These are phyloP conservation scores for Dascyllus trimaculatus DNA, from an alignment of 2,113 vertebrate species.

Conservation along the genomic window DNA sequence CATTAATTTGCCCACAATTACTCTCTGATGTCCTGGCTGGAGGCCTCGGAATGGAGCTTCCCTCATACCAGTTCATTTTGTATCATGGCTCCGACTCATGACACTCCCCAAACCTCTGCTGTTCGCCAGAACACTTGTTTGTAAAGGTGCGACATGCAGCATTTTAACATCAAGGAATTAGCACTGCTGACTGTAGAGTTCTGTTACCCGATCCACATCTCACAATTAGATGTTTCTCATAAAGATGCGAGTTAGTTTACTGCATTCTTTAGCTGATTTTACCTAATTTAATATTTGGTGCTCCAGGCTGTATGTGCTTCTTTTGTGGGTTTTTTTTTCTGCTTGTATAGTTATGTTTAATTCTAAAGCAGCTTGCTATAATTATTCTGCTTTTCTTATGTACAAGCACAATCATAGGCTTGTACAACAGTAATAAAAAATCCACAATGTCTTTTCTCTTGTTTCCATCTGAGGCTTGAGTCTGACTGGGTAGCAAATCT, in stretches of 20 bases:
- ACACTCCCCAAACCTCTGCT: conserved; percentile 9
- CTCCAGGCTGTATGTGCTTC: conserved; percentile 3
- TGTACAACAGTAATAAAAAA: conserved; percentile 10
- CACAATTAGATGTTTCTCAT: neutral
- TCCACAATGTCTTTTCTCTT: neutral
- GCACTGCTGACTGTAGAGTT: neutral
- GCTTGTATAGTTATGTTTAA: conserved; percentile 20
- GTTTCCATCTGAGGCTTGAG: neutral
- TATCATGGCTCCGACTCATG: conserved; percentile 49
- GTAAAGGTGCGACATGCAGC: conserved; percentile 2
- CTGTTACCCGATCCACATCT: neutral
- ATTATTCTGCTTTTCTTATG: conserved; percentile 4
- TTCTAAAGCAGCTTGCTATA: conserved; percentile 16
- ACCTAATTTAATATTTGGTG: conserved; percentile 32
- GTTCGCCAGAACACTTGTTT: conserved; percentile 33
- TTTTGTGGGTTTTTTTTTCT: conserved; percentile 9
- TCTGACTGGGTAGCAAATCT: neutral
- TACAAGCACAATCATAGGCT: conserved; percentile 19
- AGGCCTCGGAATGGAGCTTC: conserved; percentile 65
- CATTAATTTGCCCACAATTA: conserved; percentile 81
- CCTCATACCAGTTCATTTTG: conserved; percentile 60
- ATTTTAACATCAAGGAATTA: conserved; percentile 13
- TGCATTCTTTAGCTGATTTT: conserved; percentile 1
- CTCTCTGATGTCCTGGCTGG: conserved; percentile 77
- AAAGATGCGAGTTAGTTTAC: conserved; percentile 14